Percentiles rank a stretch among this genome's conserved stretches.
Conservation (phyloP, 1,140 invertebrate species). For the Matsumurasca onukii region DNA sequence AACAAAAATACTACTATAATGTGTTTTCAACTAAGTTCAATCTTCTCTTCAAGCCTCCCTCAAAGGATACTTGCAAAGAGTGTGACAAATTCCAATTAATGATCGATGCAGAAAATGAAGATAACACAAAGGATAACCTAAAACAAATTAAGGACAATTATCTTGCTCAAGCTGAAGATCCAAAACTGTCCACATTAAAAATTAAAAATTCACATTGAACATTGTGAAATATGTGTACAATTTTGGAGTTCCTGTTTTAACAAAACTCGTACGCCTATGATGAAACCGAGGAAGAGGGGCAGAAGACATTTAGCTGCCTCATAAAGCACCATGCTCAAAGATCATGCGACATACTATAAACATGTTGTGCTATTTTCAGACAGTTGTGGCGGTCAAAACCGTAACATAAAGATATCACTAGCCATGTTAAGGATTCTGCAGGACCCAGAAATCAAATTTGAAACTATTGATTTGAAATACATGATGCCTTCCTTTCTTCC, state of each 20-base stretch:
- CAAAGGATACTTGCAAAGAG: conserved; percentile 44
- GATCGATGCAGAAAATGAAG: conserved; percentile 10
- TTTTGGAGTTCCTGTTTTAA: conserved; percentile 32
- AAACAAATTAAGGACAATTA: conserved; percentile 36
- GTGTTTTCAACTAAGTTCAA: conserved; percentile 53
- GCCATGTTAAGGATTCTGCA: conserved; percentile 39
- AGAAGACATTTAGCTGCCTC: conserved; percentile 21
- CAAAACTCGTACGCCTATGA: conserved; percentile 20
- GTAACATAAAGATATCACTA: conserved; percentile 42
- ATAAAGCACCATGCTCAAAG: conserved; percentile 11
- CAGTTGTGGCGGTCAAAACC: conserved; percentile 39
- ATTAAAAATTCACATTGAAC: too few relatives aligned
- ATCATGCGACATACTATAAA: neutral
- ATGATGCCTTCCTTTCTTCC: conserved; percentile 42
- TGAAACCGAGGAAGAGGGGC: conserved; percentile 26
- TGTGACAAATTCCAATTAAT: conserved; percentile 37
- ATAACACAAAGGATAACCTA: conserved; percentile 30
- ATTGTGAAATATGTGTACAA: conserved; percentile 42
- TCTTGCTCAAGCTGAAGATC: conserved; percentile 36
- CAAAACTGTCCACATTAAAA: conserved; percentile 37
- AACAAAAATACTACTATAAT: conserved; percentile 53
- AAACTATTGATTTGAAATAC: conserved; percentile 43
- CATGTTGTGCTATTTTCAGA: conserved; percentile 36
- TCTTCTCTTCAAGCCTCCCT: conserved; percentile 50
- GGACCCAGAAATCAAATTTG: conserved; percentile 35